These are phyloP conservation scores for Pseudococcus viburni DNA, from an alignment of 2,888 invertebrate species.

Conservation along the genomic window DNA sequence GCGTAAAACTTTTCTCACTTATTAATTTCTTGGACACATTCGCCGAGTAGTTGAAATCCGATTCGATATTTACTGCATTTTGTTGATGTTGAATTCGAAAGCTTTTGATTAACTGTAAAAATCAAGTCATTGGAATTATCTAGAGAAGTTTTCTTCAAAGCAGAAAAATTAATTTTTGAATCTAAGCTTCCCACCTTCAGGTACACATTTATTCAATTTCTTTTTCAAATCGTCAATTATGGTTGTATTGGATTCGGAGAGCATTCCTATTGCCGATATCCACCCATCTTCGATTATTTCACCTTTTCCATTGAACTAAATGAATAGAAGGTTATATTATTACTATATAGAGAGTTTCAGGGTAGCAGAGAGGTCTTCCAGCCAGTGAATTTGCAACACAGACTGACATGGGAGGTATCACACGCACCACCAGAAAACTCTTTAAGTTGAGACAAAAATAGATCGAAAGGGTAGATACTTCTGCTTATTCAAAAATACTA, in stretches of 20 bases:
- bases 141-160: neutral
- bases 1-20: neutral
- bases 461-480: too few relatives aligned
- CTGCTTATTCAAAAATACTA: too few relatives aligned
- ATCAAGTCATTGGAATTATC: neutral
- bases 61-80: neutral
- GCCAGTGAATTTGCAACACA: too few relatives aligned
- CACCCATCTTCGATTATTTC: neutral
- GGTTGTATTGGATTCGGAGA: neutral
- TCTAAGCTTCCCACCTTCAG: neutral
- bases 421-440: too few relatives aligned
- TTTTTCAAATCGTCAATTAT: neutral
- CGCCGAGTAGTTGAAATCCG: neutral
- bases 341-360: neutral
- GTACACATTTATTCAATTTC: neutral
- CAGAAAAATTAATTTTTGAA: neutral
- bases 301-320: neutral
- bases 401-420: too few relatives aligned
- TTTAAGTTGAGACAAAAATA: too few relatives aligned
- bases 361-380: too few relatives aligned
- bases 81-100: neutral
- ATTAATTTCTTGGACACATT: neutral
- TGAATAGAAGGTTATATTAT: neutral
- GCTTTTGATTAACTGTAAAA: neutral
- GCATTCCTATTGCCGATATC: neutral